Conservation (phyloP, 2,113 vertebrate species). For the Vulpes lagopus region DNA sequence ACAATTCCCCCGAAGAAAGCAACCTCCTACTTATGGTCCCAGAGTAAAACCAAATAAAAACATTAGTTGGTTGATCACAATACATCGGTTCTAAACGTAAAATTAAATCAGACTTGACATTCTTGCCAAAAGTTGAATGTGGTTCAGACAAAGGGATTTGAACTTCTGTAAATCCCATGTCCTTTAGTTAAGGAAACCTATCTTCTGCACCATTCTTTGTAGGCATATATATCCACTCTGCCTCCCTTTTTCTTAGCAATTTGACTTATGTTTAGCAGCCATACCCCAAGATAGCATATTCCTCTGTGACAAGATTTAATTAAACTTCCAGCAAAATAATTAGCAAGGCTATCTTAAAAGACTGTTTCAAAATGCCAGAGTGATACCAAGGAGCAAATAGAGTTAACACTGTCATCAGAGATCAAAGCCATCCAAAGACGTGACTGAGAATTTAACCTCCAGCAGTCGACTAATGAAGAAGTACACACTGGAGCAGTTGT, state of each 20-base stretch:
- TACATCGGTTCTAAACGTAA: not conserved
- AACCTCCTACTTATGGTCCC: not conserved
- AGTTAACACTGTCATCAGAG: conserved; percentile 91
- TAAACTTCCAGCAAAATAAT: conserved; percentile 91
- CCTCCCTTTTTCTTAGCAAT: conserved; percentile 70
- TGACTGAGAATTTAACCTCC: conserved; percentile 86
- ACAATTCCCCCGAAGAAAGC: not conserved
- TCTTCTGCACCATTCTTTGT: not conserved
- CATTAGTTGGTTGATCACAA: not conserved
- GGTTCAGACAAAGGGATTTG: conserved; percentile 39
- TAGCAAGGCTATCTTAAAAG: conserved; percentile 88
- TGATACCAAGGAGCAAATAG: conserved; percentile 86
- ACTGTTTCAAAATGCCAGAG: conserved; percentile 85
- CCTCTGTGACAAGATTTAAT: conserved; percentile 90
- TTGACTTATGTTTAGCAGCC: conserved; percentile 81
- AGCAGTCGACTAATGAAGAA: conserved; percentile 83
- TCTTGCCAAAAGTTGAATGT: not conserved
- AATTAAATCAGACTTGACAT: conserved; percentile 52
- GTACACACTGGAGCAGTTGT: conserved; percentile 77
- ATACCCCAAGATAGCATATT: conserved; percentile 85
- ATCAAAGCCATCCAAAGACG: conserved; percentile 88
- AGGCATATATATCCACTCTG: conserved; percentile 63
- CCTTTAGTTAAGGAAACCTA: not conserved
- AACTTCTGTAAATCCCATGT: conserved; percentile 8
- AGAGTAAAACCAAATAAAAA: not conserved